Evolutionary conservation across 2,888 invertebrate species (phyloP).

Genomic region (Gerosis bhagava): DNA sequence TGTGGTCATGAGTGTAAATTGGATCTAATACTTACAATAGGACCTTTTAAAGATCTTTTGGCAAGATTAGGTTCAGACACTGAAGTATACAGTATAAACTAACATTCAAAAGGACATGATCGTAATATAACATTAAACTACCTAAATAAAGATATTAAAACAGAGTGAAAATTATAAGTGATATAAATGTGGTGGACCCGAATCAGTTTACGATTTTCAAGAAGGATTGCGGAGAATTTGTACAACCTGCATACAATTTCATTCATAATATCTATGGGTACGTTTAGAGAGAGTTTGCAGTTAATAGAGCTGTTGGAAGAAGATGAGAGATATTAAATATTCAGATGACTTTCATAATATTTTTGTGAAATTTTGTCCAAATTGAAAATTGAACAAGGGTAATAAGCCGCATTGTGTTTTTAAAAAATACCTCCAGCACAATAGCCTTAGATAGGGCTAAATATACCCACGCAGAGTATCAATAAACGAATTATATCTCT

Average conservation of each 20-base stretch:
- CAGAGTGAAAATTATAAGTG: conserved; percentile 3
- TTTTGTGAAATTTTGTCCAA: conserved; percentile 73
- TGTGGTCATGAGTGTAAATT: conserved; percentile 70
- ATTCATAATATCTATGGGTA: conserved; percentile 64
- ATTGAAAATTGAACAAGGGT: too few species aligned
- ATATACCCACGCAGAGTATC: too few species aligned
- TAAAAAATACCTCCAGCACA: too few species aligned
- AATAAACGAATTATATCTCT: too few species aligned
- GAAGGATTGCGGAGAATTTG: conserved; percentile 55
- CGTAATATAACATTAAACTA: too few species aligned
- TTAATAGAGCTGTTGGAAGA: conserved; percentile 67
- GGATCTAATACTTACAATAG: conserved; percentile 65
- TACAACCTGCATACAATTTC: conserved; percentile 63
- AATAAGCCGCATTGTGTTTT: too few species aligned
- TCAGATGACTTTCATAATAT: conserved; percentile 27
- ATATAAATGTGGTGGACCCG: conserved; percentile 67
- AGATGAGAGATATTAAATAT: conserved; percentile 47
- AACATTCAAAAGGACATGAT: background rate
- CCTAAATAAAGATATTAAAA: too few species aligned
- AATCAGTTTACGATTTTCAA: conserved; percentile 58
- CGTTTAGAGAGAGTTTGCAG: conserved; percentile 56
- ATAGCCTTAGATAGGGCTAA: too few species aligned
- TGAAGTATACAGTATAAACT: conserved; percentile 13
- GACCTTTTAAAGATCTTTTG: conserved; percentile 58
- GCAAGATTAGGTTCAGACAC: conserved; percentile 45